Base-by-base conservation (phyloP, 2,797 vertebrate genomes). In the Natrix natrix region DNA sequence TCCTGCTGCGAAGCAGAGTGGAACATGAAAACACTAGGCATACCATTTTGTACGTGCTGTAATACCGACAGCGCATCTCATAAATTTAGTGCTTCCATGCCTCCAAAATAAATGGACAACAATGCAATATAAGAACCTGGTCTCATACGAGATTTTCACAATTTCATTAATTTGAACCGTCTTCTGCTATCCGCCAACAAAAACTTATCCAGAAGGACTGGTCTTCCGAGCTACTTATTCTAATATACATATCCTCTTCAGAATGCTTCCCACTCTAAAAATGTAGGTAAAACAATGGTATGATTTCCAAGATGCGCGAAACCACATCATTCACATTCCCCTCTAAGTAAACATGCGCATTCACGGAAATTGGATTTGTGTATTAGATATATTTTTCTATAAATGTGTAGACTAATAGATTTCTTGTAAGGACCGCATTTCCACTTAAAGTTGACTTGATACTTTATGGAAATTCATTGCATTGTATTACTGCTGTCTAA, bases 101-200 rank as follows among this genome's bases (percentile, higher is more conserved):
- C 55, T 93, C 90, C 66, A 95, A 90, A 26, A 90, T 60, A 93
- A 93, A 4, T 94, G 91, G 87, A 93, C n/a, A 93, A 90, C 43
- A 93, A 89, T 37, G 43, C 0, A 7, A 92, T 0, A n/a, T 91
- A 88, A n/a, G n/a, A 95, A 83, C 57, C 28, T 7, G n/a, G 92
- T 94, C 55, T 92, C 66, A 63, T 86, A 90, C n/a, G 66, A 87
- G 37, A 48, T 86, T 90, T 24, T 94, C n/a, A 59, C 55, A 91
- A 83, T 56, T n/a, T 94, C 2, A 6, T n/a, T 93, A n/a, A 52
- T 20, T 88, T 88, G 24, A 52, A n/a, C n/a, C 8, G 54, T 26
- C 56, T 91, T 93, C 83, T 93, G 92, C n/a, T 91, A 78, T 14
- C 28, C 4, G 0, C 24, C n/a, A n/a, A n/a, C n/a, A n/a, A 11